Conservation (phyloP, 2,113 vertebrate species). For the Bothrops jararaca region DNA sequence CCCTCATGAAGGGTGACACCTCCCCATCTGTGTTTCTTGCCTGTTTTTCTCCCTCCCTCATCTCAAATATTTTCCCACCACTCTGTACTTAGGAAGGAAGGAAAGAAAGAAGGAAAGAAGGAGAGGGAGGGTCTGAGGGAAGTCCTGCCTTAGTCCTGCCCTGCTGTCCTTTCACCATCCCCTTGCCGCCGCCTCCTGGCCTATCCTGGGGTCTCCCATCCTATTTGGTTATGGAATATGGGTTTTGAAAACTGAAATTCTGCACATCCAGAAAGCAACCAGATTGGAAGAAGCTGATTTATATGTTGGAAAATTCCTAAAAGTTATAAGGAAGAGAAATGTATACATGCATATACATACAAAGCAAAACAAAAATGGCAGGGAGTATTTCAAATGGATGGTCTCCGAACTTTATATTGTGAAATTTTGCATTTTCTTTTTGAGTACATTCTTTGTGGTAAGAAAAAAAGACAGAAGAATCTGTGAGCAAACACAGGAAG, state of each 20-base stretch:
- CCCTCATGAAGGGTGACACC: too few relatives aligned
- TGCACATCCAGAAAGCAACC: not conserved
- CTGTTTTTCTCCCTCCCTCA: too few relatives aligned
- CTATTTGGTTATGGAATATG: not conserved
- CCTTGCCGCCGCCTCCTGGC: too few relatives aligned
- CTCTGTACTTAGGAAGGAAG: too few relatives aligned
- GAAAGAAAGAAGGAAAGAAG: too few relatives aligned
- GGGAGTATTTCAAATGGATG: not conserved
- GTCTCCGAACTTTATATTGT: not conserved
- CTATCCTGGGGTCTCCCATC: too few relatives aligned
- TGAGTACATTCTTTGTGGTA: not conserved
- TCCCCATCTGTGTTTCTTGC: too few relatives aligned
- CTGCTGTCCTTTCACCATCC: too few relatives aligned
- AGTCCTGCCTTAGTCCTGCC: too few relatives aligned
- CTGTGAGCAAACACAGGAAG: not conserved
- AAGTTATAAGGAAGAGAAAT: not conserved
- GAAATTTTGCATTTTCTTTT: not conserved
- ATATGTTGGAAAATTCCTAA: not conserved
- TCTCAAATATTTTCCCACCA: too few relatives aligned
- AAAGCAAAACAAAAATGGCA: not conserved
- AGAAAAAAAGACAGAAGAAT: not conserved
- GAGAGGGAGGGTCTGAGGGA: too few relatives aligned
- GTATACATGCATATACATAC: not conserved
- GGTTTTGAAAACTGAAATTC: not conserved
- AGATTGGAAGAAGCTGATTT: not conserved